Base-by-base conservation (phyloP, 2,888 invertebrate genomes). In the Drosophila histrio region DNA sequence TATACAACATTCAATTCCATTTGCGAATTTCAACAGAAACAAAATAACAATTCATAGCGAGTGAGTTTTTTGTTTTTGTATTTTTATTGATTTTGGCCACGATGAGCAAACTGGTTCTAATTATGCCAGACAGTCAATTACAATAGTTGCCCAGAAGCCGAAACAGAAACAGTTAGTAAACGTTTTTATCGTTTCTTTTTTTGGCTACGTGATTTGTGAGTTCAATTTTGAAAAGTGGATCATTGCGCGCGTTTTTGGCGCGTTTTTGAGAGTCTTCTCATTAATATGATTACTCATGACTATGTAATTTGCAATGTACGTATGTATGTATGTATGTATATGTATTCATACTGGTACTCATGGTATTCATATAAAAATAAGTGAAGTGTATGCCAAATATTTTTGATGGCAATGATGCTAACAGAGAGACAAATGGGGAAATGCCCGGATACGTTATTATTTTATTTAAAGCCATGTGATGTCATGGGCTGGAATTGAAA, bases 241-340 rank as follows among this genome's bases (percentile, higher is more conserved):
- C 87, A 87, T 50, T 71, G 82, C 60, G 86, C 66, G 47, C 57
- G 61, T 49, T 79, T 75, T 72, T 75, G 65, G 73, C 69, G 73
- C 54, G 63, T 59, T 76, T 67, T 58, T 64, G 61, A 72, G 47
- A 53, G 39, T 19, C 53, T 19, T 17, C 79, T 85, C 79, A 87
- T 87, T 85, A 77, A 85, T 82, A 78, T 88, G 84, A 89, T 89
- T 89, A 89, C 88, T 89, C 89, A 89, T 89, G 84, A 65, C 72
- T 78, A 58, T 85, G 88, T 87, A 85, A 89, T 89, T 89, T 79
- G 77, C 77, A 70, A 72, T 53, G 24, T 30, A 36, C 17, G 28
- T 22, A 54, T 19, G 8, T n/a, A 4, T 17, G n/a, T 19, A 5
- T 24, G 38, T 39, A 17, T 34, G 17, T n/a, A 39, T 19, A 5